Evolutionary conservation across 2,888 invertebrate genomes (phyloP).

Genomic region (Archips crataeganus): DNA sequence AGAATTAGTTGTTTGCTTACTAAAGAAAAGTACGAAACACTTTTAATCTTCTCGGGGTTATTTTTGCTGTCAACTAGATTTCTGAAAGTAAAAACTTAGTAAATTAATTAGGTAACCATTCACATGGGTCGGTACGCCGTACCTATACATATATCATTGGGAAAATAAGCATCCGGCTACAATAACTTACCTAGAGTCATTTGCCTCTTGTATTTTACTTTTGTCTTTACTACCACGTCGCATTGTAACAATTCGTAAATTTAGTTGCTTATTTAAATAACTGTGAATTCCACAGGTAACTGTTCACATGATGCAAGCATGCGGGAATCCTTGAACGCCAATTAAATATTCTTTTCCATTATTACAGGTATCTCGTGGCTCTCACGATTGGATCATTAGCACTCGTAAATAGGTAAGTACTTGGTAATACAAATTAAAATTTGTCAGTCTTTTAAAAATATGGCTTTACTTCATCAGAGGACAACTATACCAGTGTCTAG

Average conservation of each 20-base stretch:
- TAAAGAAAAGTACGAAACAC: slow-evolving; percentile 66
- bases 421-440: no score
- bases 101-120: background rate
- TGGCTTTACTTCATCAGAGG: no score
- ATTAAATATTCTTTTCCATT: background rate
- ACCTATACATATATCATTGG: background rate
- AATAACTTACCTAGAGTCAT: background rate
- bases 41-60: slow-evolving; percentile 50
- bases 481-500: no score
- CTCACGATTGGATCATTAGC: background rate
- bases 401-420: background rate
- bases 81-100: background rate
- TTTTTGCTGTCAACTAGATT: slow-evolving; percentile 8
- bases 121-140: no score
- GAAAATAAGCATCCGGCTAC: background rate
- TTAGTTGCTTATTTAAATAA: background rate
- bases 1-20: slow-evolving; percentile 49
- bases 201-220: background rate
- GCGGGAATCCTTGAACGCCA: background rate
- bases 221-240: background rate
- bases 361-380: background rate
- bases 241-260: background rate
- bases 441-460: no score
- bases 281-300: background rate
- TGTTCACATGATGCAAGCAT: background rate